Conservation (phyloP, 2,888 invertebrate genomes). For the Machimus rusticus region DNA sequence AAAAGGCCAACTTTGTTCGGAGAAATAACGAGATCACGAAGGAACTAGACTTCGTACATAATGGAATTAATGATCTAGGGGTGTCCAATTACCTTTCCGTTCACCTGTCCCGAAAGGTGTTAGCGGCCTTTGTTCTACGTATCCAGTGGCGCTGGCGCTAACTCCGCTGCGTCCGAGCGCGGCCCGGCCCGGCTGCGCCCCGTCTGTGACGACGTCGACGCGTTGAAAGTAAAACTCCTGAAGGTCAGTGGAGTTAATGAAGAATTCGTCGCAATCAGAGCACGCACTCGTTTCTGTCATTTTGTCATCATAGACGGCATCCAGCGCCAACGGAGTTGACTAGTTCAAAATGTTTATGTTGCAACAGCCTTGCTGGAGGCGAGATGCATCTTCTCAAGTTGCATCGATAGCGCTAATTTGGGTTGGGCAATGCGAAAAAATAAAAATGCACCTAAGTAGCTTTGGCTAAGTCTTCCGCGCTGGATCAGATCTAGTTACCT, state of each 20-base stretch:
- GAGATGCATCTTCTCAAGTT: slow-evolving; percentile 37
- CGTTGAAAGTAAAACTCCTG: slow-evolving; percentile 23
- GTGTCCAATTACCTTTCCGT: slow-evolving; percentile 12
- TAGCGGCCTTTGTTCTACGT: background rate
- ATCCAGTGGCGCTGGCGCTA: background rate
- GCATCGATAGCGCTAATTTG: slow-evolving; percentile 31
- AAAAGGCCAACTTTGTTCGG: background rate
- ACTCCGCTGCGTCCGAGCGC: background rate
- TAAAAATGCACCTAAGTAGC: background rate
- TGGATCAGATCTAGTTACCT: slow-evolving; percentile 4
- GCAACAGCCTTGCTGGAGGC: slow-evolving; percentile 41
- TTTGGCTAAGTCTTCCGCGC: slow-evolving; percentile 33
- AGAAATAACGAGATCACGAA: background rate
- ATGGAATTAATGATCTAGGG: background rate
- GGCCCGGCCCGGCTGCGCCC: background rate
- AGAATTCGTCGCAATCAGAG: slow-evolving; percentile 27
- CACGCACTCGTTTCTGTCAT: background rate
- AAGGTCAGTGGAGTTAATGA: slow-evolving; percentile 27
- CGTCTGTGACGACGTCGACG: background rate
- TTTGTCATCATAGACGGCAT: background rate
- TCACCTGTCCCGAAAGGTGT: slow-evolving; percentile 24
- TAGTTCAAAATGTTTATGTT: slow-evolving; percentile 34
- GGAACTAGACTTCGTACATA: background rate
- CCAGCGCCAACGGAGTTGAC: background rate
- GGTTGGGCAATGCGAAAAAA: background rate